Base-by-base conservation (phyloP, 2,888 invertebrate genomes). In the Nymphalis polychloros region DNA sequence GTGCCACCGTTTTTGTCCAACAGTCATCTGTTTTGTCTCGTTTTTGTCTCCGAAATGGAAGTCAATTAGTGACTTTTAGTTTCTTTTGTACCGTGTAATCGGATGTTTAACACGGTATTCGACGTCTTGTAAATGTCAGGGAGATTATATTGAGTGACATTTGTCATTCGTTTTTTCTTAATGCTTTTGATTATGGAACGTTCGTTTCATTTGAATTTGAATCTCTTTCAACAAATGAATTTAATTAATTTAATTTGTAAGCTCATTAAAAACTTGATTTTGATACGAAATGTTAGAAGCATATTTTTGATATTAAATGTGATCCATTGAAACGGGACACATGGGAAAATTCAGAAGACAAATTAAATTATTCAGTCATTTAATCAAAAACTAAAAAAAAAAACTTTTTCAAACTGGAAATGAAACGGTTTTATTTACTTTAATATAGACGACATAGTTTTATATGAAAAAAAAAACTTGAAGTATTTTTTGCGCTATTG, bases 41-140 rank as follows among this genome's bases (percentile, higher is more conserved):
- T 77, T 77, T 77, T 78, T 78, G 82, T 81, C 81, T 78, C 78
- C 74, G 74, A 72, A 72, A 76, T 75, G 71, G 75, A 73, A 77
- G 78, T 80, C 81, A 82, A 81, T 83, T 81, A 82, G 79, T 74
- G 76, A 71, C 78, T 77, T 80, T 79, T 76, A 78, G 76, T 79
- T 76, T 78, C 75, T 67, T 78, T 76, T 73, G 72, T 72, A 72
- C 72, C 75, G 74, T 78, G 77, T 81, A 79, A 81, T 78, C 77
- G 78, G 73, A 72, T 77, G 77, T 78, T 81, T 76, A 79, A 78
- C 78, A 69, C 70, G 68, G 72, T 72, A 73, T 73, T 68, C 68
- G 71, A 64, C 67, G 75, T 76, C 74, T 73, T 74, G 75, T 76
- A 67, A 79, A 77, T 77, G 78, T 79, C 78, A 76, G 73, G 70